These are phyloP conservation scores for Choloepus didactylus DNA, from an alignment of 2,797 vertebrate species.

Conservation along the genomic window DNA sequence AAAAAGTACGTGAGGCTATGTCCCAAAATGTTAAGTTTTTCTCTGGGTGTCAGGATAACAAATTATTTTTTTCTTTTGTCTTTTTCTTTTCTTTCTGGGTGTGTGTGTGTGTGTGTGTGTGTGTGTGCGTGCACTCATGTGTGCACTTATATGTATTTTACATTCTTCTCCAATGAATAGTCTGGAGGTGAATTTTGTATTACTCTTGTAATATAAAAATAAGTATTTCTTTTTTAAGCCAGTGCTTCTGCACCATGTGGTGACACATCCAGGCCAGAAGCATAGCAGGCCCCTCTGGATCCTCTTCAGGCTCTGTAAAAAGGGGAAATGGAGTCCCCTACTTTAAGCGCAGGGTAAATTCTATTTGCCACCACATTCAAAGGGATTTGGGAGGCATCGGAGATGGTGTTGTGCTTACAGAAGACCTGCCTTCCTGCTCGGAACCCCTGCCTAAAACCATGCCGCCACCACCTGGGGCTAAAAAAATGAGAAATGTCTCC, in stretches of 20 bases:
- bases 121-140: background rate
- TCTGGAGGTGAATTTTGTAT: background rate
- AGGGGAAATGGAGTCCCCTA: background rate
- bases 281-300: background rate
- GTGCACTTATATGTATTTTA: background rate
- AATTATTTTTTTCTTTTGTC: background rate
- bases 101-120: too few species aligned
- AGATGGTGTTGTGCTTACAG: background rate
- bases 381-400: background rate
- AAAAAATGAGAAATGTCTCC: conserved; percentile 48
- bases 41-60: background rate
- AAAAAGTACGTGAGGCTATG: background rate
- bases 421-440: background rate
- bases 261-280: background rate
- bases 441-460: background rate
- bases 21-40: background rate
- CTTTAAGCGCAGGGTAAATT: background rate
- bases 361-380: background rate
- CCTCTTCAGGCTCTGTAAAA: background rate
- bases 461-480: background rate
- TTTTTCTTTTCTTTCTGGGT: background rate
- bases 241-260: background rate
- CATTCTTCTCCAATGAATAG: background rate
- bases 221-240: background rate
- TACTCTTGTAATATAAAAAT: background rate